Percentiles rank a stretch among this genome's conserved stretches.
phyloP scores from a whole-genome alignment of 2,888 invertebrate genomes.

The Xestia sexstrigata region DNA sequence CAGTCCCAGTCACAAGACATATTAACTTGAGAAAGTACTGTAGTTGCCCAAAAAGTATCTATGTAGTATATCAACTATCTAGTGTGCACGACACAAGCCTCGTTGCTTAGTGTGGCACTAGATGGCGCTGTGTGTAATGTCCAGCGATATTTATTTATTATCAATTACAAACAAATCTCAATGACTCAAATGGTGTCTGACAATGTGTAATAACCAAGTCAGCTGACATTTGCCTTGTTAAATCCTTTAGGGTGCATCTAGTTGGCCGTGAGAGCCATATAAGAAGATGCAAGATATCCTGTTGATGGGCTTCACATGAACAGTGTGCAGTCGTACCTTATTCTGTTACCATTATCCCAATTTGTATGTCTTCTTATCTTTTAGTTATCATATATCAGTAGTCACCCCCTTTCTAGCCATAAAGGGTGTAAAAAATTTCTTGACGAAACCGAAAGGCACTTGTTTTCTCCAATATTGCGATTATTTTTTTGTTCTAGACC shows the following conservation, averaged over 20 bases:
- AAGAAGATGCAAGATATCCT: not conserved
- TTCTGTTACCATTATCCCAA: not conserved
- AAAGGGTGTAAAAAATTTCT: too few relatives aligned
- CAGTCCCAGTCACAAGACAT: too few relatives aligned
- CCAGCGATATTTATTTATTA: too few relatives aligned
- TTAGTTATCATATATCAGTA: not conserved
- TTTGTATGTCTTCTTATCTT: not conserved
- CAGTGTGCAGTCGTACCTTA: not conserved
- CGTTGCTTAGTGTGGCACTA: too few relatives aligned
- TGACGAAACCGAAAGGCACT: too few relatives aligned
- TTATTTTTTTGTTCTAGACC: too few relatives aligned
- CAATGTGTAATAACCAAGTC: not conserved
- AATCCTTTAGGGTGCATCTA: not conserved
- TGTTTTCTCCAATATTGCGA: too few relatives aligned
- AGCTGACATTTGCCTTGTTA: not conserved
- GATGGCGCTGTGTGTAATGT: too few relatives aligned
- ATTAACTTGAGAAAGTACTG: too few relatives aligned
- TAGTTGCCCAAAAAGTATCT: too few relatives aligned
- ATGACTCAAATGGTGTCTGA: not conserved
- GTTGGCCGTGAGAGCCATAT: not conserved
- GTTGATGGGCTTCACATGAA: not conserved
- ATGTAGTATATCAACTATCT: too few relatives aligned
- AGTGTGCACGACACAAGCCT: too few relatives aligned
- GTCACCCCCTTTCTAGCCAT: not conserved
- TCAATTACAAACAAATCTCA: not conserved